Conservation (phyloP, 2,888 invertebrate species). For the Timema cristinae region DNA sequence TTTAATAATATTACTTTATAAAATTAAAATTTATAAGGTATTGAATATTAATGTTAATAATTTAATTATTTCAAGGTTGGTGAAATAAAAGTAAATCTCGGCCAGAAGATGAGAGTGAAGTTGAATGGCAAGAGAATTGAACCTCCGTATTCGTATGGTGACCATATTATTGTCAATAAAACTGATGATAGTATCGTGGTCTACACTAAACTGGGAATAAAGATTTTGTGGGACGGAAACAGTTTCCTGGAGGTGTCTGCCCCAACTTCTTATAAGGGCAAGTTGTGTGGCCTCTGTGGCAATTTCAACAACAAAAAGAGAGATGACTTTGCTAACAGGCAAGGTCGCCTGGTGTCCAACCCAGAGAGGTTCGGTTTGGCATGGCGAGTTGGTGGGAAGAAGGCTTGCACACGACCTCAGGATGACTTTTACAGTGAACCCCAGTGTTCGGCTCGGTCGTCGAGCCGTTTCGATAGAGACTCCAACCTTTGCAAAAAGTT, state of each 20-base stretch:
- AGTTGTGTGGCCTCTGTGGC: conserved; percentile 88
- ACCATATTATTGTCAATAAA: conserved; percentile 48
- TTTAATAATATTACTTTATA: too few relatives aligned
- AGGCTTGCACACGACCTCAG: conserved; percentile 59
- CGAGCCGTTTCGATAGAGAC: conserved; percentile 37
- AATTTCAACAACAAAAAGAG: conserved; percentile 85
- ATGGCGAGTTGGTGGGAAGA: conserved; percentile 83
- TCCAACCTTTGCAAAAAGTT: conserved; percentile 50
- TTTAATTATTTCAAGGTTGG: conserved; percentile 47
- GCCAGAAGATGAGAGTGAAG: conserved; percentile 80
- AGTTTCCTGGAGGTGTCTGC: conserved; percentile 84
- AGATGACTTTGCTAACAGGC: conserved; percentile 75
- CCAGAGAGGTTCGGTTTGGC: conserved; percentile 73
- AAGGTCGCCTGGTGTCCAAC: conserved; percentile 62
- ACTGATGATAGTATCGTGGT: conserved; percentile 64
- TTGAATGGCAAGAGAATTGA: conserved; percentile 73
- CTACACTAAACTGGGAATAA: conserved; percentile 70
- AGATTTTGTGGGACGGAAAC: conserved; percentile 88
- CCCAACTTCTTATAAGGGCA: conserved; percentile 67
- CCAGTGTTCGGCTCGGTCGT: conserved; percentile 25
- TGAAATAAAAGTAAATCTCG: conserved; percentile 73
- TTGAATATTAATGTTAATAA: conserved; percentile 7
- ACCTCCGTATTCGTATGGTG: conserved; percentile 59
- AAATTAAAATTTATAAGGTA: too few relatives aligned
- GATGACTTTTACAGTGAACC: conserved; percentile 44